Conservation (phyloP, 92 coral and sea anemone genomes). For the Bergia puertoricense region DNA sequence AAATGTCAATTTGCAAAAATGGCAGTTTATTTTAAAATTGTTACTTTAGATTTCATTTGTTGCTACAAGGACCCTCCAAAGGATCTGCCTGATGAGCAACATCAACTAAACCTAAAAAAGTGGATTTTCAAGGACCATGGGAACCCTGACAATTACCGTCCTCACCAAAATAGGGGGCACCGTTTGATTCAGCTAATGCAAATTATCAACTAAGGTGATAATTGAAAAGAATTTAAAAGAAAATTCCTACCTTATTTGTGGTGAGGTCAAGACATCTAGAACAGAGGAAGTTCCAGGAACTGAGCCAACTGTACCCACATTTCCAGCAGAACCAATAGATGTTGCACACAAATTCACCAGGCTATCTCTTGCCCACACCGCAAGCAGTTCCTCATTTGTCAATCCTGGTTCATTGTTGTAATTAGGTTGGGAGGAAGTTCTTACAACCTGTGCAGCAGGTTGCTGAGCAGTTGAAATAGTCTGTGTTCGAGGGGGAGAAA, state of each 20-base stretch:
- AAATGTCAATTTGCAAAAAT: too few species aligned
- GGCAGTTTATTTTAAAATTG: too few species aligned
- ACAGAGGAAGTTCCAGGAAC: constrained; percentile 52
- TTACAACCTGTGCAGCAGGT: constrained; percentile 36
- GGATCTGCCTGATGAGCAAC: too few species aligned
- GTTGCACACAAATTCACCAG: constrained; percentile 26
- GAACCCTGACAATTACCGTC: too few species aligned
- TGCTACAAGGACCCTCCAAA: too few species aligned
- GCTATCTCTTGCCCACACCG: constrained; percentile 37
- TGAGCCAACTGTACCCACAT: constrained; percentile 16
- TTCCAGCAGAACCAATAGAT: constrained; percentile 32
- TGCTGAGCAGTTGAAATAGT: constrained; percentile 50
- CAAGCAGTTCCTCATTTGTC: constrained; percentile 47
- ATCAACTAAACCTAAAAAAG: too few species aligned
- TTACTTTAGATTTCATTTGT: too few species aligned
- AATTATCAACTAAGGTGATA: background rate
- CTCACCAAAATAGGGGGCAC: too few species aligned
- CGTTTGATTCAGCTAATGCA: too few species aligned
- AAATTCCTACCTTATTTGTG: constrained; percentile 69
- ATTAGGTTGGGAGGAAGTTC: constrained; percentile 32
- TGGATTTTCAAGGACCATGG: too few species aligned
- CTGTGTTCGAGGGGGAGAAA: constrained; percentile 58
- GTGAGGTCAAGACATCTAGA: constrained; percentile 58
- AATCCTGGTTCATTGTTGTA: constrained; percentile 31
- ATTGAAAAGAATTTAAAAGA: too few species aligned